These are phyloP conservation scores for Mohoua ochrocephala DNA, from an alignment of 2,113 vertebrate species.

Conservation along the genomic window DNA sequence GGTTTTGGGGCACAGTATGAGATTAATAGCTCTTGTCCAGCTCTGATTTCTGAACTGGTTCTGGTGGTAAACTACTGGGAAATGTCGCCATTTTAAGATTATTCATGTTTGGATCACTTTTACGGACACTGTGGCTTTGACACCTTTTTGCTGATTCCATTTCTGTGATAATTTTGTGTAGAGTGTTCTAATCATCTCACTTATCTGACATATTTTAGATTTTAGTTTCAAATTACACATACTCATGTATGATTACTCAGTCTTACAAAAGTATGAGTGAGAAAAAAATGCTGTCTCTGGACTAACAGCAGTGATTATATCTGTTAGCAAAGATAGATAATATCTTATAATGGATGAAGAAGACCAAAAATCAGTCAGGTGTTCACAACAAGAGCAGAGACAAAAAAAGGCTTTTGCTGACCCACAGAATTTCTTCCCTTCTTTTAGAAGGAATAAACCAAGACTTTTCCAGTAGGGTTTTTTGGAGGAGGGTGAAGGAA, in stretches of 20 bases:
- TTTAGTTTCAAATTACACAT: not conserved
- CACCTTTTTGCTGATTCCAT: not conserved
- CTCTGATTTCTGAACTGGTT: not conserved
- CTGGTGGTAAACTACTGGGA: not conserved
- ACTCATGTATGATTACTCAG: not conserved
- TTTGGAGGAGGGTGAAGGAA: not conserved
- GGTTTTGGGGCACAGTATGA: not conserved
- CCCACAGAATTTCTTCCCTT: not conserved
- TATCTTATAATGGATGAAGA: not conserved
- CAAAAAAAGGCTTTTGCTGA: not conserved
- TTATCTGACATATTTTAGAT: not conserved
- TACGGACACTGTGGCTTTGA: not conserved
- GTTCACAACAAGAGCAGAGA: not conserved
- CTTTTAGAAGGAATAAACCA: not conserved
- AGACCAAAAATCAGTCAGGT: not conserved
- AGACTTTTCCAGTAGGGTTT: not conserved
- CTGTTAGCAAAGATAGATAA: not conserved
- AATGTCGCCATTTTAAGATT: not conserved
- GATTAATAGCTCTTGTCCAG: not conserved
- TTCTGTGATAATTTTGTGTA: not conserved
- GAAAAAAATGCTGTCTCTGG: not conserved
- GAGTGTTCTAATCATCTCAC: not conserved
- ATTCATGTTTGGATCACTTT: not conserved
- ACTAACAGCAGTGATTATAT: not conserved
- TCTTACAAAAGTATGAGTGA: not conserved